Percentiles rank a stretch among this genome's conserved stretches.
phyloP scores from a whole-genome alignment of 2,888 invertebrate genomes.

The Antheraea yamamai region DNA sequence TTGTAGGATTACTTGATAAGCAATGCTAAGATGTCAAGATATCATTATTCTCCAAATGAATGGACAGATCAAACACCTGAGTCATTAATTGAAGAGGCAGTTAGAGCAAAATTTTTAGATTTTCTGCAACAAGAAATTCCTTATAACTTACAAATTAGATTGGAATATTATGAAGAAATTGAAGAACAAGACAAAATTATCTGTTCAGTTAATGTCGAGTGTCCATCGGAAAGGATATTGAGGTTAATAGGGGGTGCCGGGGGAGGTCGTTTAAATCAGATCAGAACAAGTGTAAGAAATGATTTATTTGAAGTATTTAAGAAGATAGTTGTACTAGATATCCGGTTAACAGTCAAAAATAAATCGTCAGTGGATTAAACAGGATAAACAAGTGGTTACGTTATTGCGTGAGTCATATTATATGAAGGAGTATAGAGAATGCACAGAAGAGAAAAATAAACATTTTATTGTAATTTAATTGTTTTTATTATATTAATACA shows the following conservation, averaged over 20 bases:
- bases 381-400: background rate
- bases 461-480: no score
- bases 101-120: constrained; percentile 92
- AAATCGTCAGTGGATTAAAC: constrained; percentile 31
- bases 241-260: constrained; percentile 85
- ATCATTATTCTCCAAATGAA: constrained; percentile 85
- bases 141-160: constrained; percentile 84
- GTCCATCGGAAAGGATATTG: constrained; percentile 84
- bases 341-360: constrained; percentile 53
- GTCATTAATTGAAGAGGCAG: constrained; percentile 86
- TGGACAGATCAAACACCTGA: constrained; percentile 89
- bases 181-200: constrained; percentile 74
- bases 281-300: constrained; percentile 84
- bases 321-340: constrained; percentile 76
- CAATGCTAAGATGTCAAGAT: constrained; percentile 84
- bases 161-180: constrained; percentile 85
- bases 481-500: no score
- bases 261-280: constrained; percentile 86
- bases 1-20: constrained; percentile 86
- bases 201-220: constrained; percentile 83
- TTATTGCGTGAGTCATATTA: background rate
- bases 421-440: no score
- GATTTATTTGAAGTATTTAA: constrained; percentile 85
- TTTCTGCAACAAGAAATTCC: constrained; percentile 93
- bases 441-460: no score